phyloP scores from a whole-genome alignment of 1,140 invertebrate genomes.

The Drosophila athabasca region DNA sequence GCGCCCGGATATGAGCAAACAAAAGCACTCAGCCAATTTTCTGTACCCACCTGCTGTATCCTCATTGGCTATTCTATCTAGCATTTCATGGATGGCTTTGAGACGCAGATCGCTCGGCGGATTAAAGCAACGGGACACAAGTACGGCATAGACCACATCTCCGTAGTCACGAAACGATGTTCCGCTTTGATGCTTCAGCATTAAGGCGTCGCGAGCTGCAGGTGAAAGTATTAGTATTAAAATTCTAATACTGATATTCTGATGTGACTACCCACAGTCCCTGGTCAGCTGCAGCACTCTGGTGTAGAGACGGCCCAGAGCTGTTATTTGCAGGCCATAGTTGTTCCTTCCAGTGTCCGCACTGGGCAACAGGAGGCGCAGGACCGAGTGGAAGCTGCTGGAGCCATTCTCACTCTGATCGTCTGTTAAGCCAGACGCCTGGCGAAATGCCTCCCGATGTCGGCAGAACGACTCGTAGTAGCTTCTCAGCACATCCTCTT shows the following conservation, averaged over 20 bases:
- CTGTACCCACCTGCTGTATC: slow-evolving; percentile 79
- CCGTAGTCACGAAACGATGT: slow-evolving; percentile 88
- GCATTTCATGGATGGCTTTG: slow-evolving; percentile 87
- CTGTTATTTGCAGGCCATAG: slow-evolving; percentile 88
- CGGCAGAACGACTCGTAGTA: slow-evolving; percentile 76
- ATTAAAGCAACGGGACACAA: slow-evolving; percentile 87
- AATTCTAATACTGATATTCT: not conserved
- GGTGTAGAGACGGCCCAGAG: slow-evolving; percentile 88
- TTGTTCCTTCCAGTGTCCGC: slow-evolving; percentile 87
- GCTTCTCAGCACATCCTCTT: slow-evolving; percentile 59
- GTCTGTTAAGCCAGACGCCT: slow-evolving; percentile 13
- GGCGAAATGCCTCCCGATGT: slow-evolving; percentile 59
- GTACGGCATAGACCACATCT: slow-evolving; percentile 88
- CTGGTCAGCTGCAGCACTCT: slow-evolving; percentile 88
- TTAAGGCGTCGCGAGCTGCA: slow-evolving; percentile 86
- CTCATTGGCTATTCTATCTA: slow-evolving; percentile 88
- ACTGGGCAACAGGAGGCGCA: slow-evolving; percentile 89
- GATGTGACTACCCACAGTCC: slow-evolving; percentile 72
- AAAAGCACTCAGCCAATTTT: not conserved
- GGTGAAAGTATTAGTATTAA: not conserved
- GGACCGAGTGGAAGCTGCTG: slow-evolving; percentile 87
- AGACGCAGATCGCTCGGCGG: slow-evolving; percentile 85
- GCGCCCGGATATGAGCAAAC: not conserved
- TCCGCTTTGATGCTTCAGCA: slow-evolving; percentile 86
- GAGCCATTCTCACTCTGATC: slow-evolving; percentile 61